A percentile compares a stretch with the other conserved stretches of the same genome.
These are phyloP conservation scores for Vulpes lagopus DNA, from an alignment of 2,113 vertebrate species.

Conservation along the genomic window DNA sequence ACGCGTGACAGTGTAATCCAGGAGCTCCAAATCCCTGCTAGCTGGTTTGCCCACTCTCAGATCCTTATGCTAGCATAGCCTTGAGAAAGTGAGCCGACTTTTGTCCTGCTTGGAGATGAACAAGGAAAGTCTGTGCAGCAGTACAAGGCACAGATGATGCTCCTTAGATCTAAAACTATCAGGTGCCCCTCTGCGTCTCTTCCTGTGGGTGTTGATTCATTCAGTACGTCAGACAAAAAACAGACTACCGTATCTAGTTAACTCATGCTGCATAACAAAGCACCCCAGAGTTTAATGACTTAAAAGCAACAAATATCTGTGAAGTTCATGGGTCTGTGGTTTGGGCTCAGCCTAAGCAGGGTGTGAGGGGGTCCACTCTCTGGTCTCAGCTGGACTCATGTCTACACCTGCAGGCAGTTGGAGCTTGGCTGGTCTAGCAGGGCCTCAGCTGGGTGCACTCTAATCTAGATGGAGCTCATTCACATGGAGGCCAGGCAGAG, in stretches of 20 bases:
- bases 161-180: neutral
- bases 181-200: neutral
- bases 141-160: neutral
- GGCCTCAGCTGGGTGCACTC: neutral
- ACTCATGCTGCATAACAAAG: neutral
- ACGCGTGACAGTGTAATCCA: neutral
- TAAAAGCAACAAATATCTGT: neutral
- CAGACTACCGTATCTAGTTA: neutral
- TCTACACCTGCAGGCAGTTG: neutral
- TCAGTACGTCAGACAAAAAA: neutral
- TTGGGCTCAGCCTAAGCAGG: neutral
- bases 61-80: neutral
- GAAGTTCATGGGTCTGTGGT: neutral
- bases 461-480: neutral
- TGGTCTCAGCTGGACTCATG: neutral
- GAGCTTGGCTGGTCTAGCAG: neutral
- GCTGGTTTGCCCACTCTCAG: neutral
- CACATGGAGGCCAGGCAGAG: neutral
- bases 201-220: neutral
- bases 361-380: neutral
- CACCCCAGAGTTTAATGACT: neutral
- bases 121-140: neutral
- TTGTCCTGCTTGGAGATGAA: neutral
- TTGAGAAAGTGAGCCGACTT: neutral
- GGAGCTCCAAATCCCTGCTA: neutral